A percentile compares a stretch with the other conserved stretches of the same genome.
phyloP scores from a whole-genome alignment of 2,113 vertebrate genomes.

The Platysteira castanea region DNA sequence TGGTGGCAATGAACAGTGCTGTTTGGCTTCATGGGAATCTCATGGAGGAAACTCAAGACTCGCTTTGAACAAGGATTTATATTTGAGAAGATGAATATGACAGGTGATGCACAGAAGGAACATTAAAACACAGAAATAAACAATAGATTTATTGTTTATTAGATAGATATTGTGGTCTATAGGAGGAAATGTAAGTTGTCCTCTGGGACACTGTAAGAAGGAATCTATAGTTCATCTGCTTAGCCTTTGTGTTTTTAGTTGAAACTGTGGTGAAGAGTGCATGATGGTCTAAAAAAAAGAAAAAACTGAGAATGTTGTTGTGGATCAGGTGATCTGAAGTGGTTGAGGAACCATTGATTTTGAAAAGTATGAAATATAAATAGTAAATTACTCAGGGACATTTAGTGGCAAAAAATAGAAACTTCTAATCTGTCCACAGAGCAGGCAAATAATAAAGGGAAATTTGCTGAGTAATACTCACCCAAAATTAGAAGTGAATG shows the following conservation, averaged over 20 bases:
- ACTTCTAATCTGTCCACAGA: conserved; percentile 5
- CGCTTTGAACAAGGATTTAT: neutral
- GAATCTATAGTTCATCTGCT: neutral
- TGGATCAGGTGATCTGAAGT: neutral
- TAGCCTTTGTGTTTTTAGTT: neutral
- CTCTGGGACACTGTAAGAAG: neutral
- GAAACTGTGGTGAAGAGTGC: neutral
- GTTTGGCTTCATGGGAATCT: neutral
- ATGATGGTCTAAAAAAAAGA: neutral
- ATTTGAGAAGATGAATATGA: neutral
- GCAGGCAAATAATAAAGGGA: neutral
- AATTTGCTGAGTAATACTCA: conserved; percentile 8
- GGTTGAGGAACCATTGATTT: neutral
- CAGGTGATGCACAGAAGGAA: neutral
- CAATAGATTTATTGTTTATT: too few relatives aligned
- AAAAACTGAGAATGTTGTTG: neutral
- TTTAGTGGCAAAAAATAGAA: conserved; percentile 33
- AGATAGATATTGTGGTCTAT: neutral
- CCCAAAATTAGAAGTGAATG: neutral
- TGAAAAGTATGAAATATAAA: conserved; percentile 18
- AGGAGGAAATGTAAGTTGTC: neutral
- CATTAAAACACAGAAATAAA: neutral
- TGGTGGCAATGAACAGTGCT: neutral
- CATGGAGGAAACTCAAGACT: neutral
- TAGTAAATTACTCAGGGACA: neutral